Base-by-base conservation (phyloP, 2,888 invertebrate genomes). In the Litoditis marina region DNA sequence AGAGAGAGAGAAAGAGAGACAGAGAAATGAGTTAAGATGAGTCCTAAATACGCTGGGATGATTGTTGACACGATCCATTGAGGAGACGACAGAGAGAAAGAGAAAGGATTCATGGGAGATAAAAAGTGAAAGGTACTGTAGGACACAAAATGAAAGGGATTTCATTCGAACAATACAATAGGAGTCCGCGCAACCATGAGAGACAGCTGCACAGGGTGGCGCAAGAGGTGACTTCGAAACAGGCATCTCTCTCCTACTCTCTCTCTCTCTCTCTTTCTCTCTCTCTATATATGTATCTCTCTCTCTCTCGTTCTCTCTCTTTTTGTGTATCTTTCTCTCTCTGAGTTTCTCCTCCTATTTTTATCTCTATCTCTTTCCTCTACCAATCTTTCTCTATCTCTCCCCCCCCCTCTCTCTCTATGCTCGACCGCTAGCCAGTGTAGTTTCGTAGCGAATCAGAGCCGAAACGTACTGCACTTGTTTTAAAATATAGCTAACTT, bases 231-330 rank as follows among this genome's bases (percentile, higher is more conserved):
- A 31, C 25, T 30, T 39, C 19, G 44, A 51, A 30, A 34, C 16
- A 52, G 52, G 50, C 30, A 22, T 31, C 4, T 16, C 4, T 16
- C 19, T 13, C 13, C 22, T 22, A 27, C 2, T 16, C 5, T 7
- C n/a, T 60, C 6, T 25, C 27, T 19, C 42, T 25, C 22, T 27
- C 6, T 36, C 42, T 22, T n/a, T 27, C 27, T 30, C 39, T 39
- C 31, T 52, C 22, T 32, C 52, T 19, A 22, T n/a, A n/a, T n/a
- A n/a, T n/a, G n/a, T n/a, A n/a, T 52, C 31, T 52, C 52, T 30
- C 52, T 44, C 25, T 49, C 49, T 34, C n/a, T 58, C n/a, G 31
- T 16, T 19, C 60, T 7, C 19, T 61, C 28, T 42, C 49, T 36
- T 39, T 54, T 0, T 39, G 22, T 8, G 2, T 39, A 8, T 47